Conservation (phyloP, 1,140 invertebrate species). For the Drosophila rufa region DNA sequence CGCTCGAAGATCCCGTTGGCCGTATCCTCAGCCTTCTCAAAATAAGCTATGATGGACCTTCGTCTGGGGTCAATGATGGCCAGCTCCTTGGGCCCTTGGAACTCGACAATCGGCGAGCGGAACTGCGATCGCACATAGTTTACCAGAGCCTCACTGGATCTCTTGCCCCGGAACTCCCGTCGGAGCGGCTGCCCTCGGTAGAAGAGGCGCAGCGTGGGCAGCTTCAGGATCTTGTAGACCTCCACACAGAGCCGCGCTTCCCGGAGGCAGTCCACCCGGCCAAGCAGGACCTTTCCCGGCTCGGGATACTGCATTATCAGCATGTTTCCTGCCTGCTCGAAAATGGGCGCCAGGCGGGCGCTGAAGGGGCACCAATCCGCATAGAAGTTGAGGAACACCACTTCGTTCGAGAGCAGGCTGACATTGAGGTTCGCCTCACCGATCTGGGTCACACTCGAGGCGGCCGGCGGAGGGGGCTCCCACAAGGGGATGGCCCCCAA, state of each 20-base stretch:
- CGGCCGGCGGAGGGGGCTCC: neutral
- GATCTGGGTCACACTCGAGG: constrained; percentile 36
- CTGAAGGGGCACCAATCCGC: constrained; percentile 69
- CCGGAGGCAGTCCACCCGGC: constrained; percentile 47
- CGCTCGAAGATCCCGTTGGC: neutral
- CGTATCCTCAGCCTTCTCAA: neutral
- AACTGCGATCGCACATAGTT: constrained; percentile 45
- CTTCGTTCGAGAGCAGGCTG: constrained; percentile 34
- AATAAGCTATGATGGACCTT: constrained; percentile 47
- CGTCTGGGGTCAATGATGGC: constrained; percentile 26
- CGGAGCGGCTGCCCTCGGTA: constrained; percentile 40
- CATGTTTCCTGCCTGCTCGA: constrained; percentile 38
- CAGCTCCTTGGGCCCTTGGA: constrained; percentile 23
- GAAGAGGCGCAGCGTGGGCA: constrained; percentile 53
- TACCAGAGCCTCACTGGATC: constrained; percentile 41
- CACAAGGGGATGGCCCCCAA: neutral
- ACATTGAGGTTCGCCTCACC: constrained; percentile 39
- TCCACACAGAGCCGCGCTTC: constrained; percentile 24
- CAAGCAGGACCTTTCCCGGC: constrained; percentile 32
- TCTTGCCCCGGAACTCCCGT: constrained; percentile 52
- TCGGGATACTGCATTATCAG: constrained; percentile 18
- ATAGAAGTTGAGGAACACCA: constrained; percentile 65
- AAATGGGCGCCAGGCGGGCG: constrained; percentile 40
- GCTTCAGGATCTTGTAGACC: constrained; percentile 48
- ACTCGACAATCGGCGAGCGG: constrained; percentile 12